Conservation (phyloP, 2,113 vertebrate species). For the Pituophis catenifer region DNA sequence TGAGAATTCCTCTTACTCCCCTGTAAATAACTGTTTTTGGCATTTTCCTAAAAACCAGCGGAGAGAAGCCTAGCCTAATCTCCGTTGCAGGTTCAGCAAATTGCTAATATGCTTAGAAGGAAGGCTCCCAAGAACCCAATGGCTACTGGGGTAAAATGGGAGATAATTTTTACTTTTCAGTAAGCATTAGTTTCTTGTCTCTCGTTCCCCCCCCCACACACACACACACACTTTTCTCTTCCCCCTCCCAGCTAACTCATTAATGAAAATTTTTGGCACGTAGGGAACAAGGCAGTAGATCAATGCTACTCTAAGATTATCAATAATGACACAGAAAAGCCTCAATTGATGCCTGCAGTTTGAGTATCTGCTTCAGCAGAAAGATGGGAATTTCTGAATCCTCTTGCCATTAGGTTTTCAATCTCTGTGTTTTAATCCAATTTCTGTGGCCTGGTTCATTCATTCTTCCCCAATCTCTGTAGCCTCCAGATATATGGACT, state of each 20-base stretch:
- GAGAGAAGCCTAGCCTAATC: not conserved
- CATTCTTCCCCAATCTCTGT: not conserved
- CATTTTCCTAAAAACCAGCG: not conserved
- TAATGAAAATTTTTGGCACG: not conserved
- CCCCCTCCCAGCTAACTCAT: not conserved
- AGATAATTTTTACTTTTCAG: not conserved
- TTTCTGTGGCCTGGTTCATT: not conserved
- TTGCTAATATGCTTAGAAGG: not conserved
- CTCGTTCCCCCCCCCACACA: not conserved
- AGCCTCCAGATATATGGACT: not conserved
- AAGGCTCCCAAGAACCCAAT: not conserved
- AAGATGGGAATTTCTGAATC: not conserved
- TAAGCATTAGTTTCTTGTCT: not conserved
- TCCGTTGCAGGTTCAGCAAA: not conserved
- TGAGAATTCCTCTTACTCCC: not conserved
- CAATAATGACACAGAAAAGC: not conserved
- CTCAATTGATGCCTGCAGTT: not conserved
- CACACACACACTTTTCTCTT: no score
- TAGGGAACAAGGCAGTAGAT: not conserved
- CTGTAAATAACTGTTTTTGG: not conserved
- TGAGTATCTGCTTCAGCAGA: not conserved
- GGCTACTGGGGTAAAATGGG: not conserved
- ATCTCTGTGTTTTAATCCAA: not conserved
- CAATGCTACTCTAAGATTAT: not conserved
- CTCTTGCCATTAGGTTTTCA: not conserved